Evolutionary conservation across 2,888 invertebrate genomes (phyloP), one percentile per base, ranked within the genome.

Genomic region (Cephus sareptanus): DNA sequence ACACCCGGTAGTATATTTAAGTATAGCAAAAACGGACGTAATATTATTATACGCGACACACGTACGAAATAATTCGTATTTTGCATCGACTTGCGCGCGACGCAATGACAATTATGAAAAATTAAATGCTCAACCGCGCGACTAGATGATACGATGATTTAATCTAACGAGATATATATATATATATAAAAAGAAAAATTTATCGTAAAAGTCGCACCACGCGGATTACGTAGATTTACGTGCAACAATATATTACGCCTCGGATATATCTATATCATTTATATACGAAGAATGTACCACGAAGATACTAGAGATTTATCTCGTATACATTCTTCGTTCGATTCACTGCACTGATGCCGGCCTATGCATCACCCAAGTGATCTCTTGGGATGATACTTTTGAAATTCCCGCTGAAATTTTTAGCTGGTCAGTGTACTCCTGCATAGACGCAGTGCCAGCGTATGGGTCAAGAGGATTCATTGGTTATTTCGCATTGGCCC

Each of bases 261-360:
- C 71, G 31, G 33, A 34, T 71, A 13, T 71, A 33, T 71, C 71
- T 31, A 71, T 33, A 31, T 71, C 15, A 30, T 12, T 13, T 71
- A 37, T 71, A 37, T 71, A 34, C 31, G 23, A 71, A 71, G 71
- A 71, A 71, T 56, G 23, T 56, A 56, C 2, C 3, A 71, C 13
- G 71, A 71, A 71, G 31, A 9, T 9, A 3, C 13, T 31, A 71
- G 31, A 9, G 15, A 56, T 23, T 23, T 56, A 23, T 56, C 40
- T 56, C 9, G 23, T 56, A 71, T 31, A 13, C 31, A 71, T 6
- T 4, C 71, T 31, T 71, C 71, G 71, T 71, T 71, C 33, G 71
- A 34, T 71, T 71, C 71, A 71, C 71, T 71, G 71, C 71, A 71
- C 71, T 71, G 23, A 9, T 23, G 71, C 71, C 71, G 71, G 71